Conservation (phyloP, 1,140 invertebrate genomes). For the Drosophila chauvacae region DNA sequence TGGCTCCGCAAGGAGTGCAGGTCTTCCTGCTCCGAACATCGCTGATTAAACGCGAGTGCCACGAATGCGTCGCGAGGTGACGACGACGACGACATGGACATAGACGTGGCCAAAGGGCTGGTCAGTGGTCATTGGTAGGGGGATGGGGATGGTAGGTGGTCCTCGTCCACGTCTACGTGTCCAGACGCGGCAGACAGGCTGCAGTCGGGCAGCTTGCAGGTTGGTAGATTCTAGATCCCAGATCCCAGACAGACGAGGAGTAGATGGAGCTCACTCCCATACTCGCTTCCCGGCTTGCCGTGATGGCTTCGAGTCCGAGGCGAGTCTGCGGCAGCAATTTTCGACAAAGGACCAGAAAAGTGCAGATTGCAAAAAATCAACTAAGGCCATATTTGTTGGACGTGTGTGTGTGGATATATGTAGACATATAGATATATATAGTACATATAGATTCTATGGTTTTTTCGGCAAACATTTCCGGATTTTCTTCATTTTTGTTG, state of each 20-base stretch:
- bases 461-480: slow-evolving; percentile 55
- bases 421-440: not conserved
- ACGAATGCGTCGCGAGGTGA: slow-evolving; percentile 80
- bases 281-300: not conserved
- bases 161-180: slow-evolving; percentile 57
- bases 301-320: slow-evolving; percentile 33
- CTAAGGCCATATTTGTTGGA: slow-evolving; percentile 63
- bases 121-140: not conserved
- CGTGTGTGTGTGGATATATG: slow-evolving; percentile 1
- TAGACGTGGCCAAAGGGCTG: slow-evolving; percentile 11
- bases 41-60: slow-evolving; percentile 64
- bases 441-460: slow-evolving; percentile 30
- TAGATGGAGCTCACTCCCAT: slow-evolving; percentile 6
- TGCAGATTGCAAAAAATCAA: slow-evolving; percentile 83
- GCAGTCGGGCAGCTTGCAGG: slow-evolving; percentile 42
- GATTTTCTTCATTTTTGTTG: slow-evolving; percentile 47
- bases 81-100: slow-evolving; percentile 64
- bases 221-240: slow-evolving; percentile 57
- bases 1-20: slow-evolving; percentile 23
- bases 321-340: slow-evolving; percentile 74
- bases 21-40: slow-evolving; percentile 39
- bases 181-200: slow-evolving; percentile 60
- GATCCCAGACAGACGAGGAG: slow-evolving; percentile 36
- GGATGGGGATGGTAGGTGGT: not conserved
- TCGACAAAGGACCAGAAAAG: slow-evolving; percentile 77